Conservation (phyloP, 2,888 invertebrate genomes). For the Cheiracanthium punctorium region DNA sequence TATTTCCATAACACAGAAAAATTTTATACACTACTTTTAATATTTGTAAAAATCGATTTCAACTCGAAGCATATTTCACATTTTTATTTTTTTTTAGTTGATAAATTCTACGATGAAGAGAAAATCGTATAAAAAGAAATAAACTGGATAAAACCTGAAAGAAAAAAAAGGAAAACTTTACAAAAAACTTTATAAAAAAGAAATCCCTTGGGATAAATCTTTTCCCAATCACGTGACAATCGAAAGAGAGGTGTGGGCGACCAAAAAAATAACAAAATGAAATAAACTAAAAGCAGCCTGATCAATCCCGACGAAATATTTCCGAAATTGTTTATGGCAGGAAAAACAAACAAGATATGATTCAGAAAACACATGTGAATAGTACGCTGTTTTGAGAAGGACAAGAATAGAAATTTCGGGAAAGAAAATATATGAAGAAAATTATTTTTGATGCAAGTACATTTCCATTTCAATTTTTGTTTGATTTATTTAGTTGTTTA, state of each 20-base stretch:
- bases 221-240: not conserved
- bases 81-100: too few species aligned
- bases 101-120: too few species aligned
- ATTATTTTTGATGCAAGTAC: not conserved
- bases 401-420: not conserved
- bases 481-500: too few species aligned
- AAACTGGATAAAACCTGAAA: not conserved
- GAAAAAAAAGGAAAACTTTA: not conserved
- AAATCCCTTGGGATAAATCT: not conserved
- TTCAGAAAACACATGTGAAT: not conserved
- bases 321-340: constrained; percentile 7
- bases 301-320: constrained; percentile 3
- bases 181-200: not conserved
- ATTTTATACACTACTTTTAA: too few species aligned
- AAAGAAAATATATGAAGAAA: not conserved
- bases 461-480: not conserved
- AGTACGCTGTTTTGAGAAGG: not conserved
- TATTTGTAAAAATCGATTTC: too few species aligned
- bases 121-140: too few species aligned
- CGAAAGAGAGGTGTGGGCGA: not conserved
- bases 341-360: constrained; percentile 6
- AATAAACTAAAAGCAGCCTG: not conserved
- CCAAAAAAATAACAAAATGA: too few species aligned
- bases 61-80: too few species aligned
- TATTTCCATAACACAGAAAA: too few species aligned